These are phyloP conservation scores for Pelobates fuscus DNA, from an alignment of 2,113 vertebrate genomes.

Conservation along the genomic window DNA sequence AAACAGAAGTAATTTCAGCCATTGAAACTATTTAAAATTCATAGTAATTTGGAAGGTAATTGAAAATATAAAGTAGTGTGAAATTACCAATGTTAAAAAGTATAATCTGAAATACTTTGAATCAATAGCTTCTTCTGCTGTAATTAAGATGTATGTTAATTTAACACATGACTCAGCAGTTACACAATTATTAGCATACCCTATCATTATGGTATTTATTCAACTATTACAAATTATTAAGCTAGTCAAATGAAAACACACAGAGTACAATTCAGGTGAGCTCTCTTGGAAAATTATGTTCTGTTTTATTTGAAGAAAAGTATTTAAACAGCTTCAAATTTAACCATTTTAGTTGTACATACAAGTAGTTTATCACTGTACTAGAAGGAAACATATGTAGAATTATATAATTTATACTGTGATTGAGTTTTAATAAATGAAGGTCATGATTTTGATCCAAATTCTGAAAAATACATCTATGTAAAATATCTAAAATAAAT, in stretches of 20 bases:
- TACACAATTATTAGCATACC: slow-evolving; percentile 42
- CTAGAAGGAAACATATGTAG: no score
- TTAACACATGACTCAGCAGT: slow-evolving; percentile 48
- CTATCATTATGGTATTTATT: slow-evolving; percentile 43
- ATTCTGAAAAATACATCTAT: no score
- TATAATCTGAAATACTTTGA: slow-evolving; percentile 47
- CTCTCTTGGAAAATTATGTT: slow-evolving; percentile 18
- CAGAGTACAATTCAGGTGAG: slow-evolving; percentile 32
- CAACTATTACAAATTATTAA: slow-evolving; percentile 46
- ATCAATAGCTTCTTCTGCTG: slow-evolving; percentile 49
- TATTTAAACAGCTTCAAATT: slow-evolving; percentile 11
- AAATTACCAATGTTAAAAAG: slow-evolving; percentile 48
- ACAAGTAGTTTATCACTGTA: no score
- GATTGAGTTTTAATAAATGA: no score
- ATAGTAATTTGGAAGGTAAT: slow-evolving; percentile 46
- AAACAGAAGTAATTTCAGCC: slow-evolving; percentile 51
- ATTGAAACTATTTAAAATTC: slow-evolving; percentile 49
- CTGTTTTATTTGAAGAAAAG: slow-evolving; percentile 8
- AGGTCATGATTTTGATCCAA: no score
- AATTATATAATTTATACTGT: no score
- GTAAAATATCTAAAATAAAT: no score
- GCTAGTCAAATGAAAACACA: slow-evolving; percentile 25
- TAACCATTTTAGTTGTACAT: neutral
- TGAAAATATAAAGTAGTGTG: slow-evolving; percentile 45
- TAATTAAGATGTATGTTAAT: slow-evolving; percentile 51